Base-by-base conservation (phyloP, 92 coral and sea anemone species). In the Epizoanthus illoricatus region DNA sequence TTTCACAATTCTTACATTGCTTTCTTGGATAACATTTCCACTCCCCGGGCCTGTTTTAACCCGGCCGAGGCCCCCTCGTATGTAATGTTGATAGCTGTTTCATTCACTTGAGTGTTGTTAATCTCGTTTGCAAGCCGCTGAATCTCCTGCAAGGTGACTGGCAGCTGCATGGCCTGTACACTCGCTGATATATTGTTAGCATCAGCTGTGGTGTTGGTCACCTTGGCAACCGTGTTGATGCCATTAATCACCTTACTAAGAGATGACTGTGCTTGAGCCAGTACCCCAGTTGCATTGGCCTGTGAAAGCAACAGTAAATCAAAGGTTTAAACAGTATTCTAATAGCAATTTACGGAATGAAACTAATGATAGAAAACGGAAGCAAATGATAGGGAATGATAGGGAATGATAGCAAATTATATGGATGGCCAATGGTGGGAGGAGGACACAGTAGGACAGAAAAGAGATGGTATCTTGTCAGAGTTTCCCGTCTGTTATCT, bases 241-340 rank as follows among this genome's bases (percentile, higher is more conserved):
- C 93, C 94, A 6, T 71, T 73, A 11, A 90, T 88, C 71, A 91
- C 98, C 85, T 96, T 92, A 16, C 72, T 65, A 28, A 93, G 40
- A 52, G 98, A 88, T 54, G 73, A 75, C 79, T 87, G 88, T 6
- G 93, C 91, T 71, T 91, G 80, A 67, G 49, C 33, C 12, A 96
- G 92, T 43, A 96, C 92, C 52, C 59, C 88, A 0, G 98, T 89
- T 11, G 98, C 93, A 67, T 96, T 96, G 49, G 84, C 80, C 99
- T 96, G 71, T 12, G 74, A 74, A 74, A 45, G 47, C 66, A 28
- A 28, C 36, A 28, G 36, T 28, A 33, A 64, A 55, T 1, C 11
- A n/a, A 4, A 58, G 55, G 69, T 70, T 56, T 17, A 42, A 33
- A 55, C 66, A 41, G 19, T 24, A 59, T 19, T 36, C 47, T 16